phyloP scores from a whole-genome alignment of 2,113 vertebrate species.

The Shinisaurus crocodilurus region DNA sequence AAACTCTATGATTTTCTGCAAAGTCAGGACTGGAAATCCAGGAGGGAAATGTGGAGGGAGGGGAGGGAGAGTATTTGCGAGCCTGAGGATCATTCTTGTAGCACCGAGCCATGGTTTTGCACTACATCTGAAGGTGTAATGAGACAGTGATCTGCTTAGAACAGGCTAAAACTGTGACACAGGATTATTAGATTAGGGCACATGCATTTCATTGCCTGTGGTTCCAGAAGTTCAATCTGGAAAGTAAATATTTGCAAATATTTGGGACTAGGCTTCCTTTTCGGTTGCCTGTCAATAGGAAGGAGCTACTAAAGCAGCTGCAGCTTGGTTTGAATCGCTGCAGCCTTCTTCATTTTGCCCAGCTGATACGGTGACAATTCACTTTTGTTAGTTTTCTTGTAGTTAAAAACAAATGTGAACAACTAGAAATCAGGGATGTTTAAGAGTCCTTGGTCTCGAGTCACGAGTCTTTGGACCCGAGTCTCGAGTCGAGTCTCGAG shows the following conservation, averaged over 20 bases:
- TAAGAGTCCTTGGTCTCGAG: no score
- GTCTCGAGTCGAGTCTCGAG: no score
- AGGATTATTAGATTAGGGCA: neutral
- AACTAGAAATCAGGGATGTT: neutral
- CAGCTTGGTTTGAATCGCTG: neutral
- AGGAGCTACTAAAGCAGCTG: neutral
- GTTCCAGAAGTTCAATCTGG: neutral
- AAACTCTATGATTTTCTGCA: neutral
- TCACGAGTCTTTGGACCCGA: no score
- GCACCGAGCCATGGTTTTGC: neutral
- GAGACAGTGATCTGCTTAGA: neutral
- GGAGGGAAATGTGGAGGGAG: neutral
- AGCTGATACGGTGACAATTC: neutral
- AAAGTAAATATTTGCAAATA: neutral
- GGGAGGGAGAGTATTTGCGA: neutral
- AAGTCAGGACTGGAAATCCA: neutral
- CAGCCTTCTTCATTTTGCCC: neutral
- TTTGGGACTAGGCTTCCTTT: neutral
- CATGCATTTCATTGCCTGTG: neutral
- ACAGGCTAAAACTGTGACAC: neutral
- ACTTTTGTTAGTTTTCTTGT: neutral
- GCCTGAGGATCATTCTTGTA: neutral
- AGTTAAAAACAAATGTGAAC: neutral
- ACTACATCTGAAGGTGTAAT: no score
- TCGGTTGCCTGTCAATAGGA: neutral